phyloP scores from a whole-genome alignment of 2,797 vertebrate genomes.

The Myiothlypis chrysogaster region DNA sequence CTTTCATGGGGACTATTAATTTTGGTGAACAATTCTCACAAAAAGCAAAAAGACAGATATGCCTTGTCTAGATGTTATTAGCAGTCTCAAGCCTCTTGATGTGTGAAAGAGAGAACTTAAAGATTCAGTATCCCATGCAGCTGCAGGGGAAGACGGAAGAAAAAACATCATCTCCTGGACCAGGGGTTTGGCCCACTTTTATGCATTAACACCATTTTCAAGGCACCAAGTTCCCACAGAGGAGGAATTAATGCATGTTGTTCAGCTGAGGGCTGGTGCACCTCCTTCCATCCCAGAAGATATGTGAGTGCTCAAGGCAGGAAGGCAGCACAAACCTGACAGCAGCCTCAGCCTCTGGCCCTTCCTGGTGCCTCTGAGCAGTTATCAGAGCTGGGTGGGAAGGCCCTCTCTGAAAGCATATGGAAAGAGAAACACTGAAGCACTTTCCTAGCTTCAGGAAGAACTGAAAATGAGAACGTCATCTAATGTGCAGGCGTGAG shows the following conservation, averaged over 20 bases:
- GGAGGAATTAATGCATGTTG: neutral
- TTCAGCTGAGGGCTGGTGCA: neutral
- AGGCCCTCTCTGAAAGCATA: neutral
- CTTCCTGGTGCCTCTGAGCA: neutral
- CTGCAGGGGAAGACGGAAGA: neutral
- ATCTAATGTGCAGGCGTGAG: neutral
- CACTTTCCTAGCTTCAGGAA: neutral
- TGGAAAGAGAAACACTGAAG: neutral
- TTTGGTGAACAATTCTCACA: neutral
- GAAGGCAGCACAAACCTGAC: neutral
- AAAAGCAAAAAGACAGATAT: neutral
- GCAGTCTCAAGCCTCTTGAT: neutral
- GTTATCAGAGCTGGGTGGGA: neutral
- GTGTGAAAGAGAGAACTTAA: neutral
- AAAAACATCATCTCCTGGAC: neutral
- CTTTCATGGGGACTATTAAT: neutral
- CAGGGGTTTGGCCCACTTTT: neutral
- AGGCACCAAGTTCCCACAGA: neutral
- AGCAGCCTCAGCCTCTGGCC: neutral
- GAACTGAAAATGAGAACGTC: slow-evolving; percentile 11
- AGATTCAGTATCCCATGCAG: neutral
- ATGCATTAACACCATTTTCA: fast-evolving
- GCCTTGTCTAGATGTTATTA: neutral
- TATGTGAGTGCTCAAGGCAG: neutral
- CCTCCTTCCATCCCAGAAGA: neutral